Evolutionary conservation across 2,113 vertebrate genomes (phyloP), one percentile per base, ranked within the genome.

Genomic region (Cyrtonyx montezumae): DNA sequence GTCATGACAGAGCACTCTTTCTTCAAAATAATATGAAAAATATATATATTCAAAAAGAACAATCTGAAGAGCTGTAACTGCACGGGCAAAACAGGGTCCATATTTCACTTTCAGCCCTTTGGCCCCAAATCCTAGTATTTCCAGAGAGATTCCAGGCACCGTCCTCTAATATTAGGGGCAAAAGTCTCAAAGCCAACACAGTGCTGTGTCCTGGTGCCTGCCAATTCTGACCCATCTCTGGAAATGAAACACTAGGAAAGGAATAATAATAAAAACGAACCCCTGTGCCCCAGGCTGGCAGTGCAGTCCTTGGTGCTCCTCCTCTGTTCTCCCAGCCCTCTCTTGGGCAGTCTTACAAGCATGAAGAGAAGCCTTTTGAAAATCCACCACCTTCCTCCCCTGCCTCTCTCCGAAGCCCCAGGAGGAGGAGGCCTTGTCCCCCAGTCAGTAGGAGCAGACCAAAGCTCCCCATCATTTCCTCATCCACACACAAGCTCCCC

Each of bases 261-360:
- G 13, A 76, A 56, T 37, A 59, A 21, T 28, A 46, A 36, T 8
- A 76, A 61, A 63, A 59, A 46, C 7, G 6, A 71, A 45, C 2
- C 10, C 13, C 15, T 22, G 8, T 1, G 1, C 5, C 6, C 21
- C 14, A 71, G 61, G 61, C 53, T 2, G 1, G 16, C 45, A 73
- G 51, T 0, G 1, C 13, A 15, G 30, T 21, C 51, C 49, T 32
- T 62, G n/a, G 21, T 5, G 26, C 19, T 28, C 42, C 1, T 49
- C 28, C 69, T 22, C 55, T 58, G 8, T 7, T 69, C 49, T 69
- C 56, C 34, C 58, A 62, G 13, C 37, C 76, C 2, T 51, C 9
- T 26, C 10, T 13, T 59, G 59, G 37, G 23, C 53, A 42, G 26
- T 11, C 6, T 5, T 2, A 2, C 0, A 1, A 19, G 1, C 76